A percentile compares a stretch with the other conserved stretches of the same genome.
Conservation (phyloP, 2,797 vertebrate genomes). For the Numenius phaeopus region DNA sequence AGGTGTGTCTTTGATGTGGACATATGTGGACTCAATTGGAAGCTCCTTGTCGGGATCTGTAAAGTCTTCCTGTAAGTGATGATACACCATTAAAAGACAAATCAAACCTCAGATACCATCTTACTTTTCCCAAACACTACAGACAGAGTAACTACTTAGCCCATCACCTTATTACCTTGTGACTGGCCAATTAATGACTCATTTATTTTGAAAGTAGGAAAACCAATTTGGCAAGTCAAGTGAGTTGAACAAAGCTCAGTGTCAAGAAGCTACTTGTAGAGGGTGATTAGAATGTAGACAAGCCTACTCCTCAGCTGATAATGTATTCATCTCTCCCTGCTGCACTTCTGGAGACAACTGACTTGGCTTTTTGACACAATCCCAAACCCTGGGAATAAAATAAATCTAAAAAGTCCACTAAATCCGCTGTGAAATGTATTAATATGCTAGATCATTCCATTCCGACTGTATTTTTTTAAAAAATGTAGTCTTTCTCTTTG, state of each 20-base stretch:
- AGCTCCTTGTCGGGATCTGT: slow-evolving; percentile 82
- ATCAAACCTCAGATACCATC: not conserved
- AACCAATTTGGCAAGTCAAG: slow-evolving; percentile 4
- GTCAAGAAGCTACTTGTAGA: not conserved
- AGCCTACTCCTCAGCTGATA: not conserved
- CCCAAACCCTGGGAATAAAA: not conserved
- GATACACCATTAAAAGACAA: not conserved
- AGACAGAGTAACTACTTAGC: not conserved
- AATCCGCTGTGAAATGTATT: not conserved
- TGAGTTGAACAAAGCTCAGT: not conserved
- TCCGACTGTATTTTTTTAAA: not conserved
- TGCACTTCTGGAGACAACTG: not conserved
- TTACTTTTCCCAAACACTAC: not conserved
- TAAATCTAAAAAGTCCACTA: not conserved
- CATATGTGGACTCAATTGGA: slow-evolving; percentile 80
- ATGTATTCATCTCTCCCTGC: not conserved
- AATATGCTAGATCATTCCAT: not conserved
- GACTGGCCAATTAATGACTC: not conserved
- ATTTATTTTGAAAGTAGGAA: not conserved
- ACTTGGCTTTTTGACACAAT: not conserved
- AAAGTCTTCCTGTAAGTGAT: slow-evolving; percentile 81
- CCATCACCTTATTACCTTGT: not conserved
- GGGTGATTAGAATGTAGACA: not conserved
- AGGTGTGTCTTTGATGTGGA: slow-evolving; percentile 83
- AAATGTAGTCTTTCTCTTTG: not conserved